Evolutionary conservation across 2,888 invertebrate genomes (phyloP), one percentile per base, ranked within the genome.

Genomic region (Seladonia tumulorum): DNA sequence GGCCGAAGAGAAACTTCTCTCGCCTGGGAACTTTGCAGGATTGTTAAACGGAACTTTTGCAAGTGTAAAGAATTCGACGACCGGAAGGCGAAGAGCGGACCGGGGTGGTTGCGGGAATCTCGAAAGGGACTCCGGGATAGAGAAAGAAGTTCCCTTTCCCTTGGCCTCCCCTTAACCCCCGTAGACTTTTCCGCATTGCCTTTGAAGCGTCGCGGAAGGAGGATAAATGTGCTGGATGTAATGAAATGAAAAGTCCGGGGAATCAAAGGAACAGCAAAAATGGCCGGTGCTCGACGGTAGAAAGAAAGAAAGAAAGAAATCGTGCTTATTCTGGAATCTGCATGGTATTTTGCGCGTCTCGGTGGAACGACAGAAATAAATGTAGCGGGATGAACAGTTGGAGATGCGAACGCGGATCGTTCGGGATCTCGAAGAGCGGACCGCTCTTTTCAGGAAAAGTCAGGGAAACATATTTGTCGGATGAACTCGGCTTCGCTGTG

Each of bases 41-140:
- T 83, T 66, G 83, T 72, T 63, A 72, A 73, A 14, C 57, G 47
- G 57, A 84, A 74, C 73, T 83, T 74, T 74, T 60, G 77, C 76
- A 68, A 73, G 72, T 74, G 73, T 73, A 77, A 77, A 83, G 83
- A 83, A 84, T 84, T 82, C 73, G 60, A n/a, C 42, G 29, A 71
- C n/a, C 71, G 60, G 35, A 16, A 45, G 68, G 66, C 18, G 22
- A 22, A 16, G 18, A 22, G 68, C 10, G 68, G 39, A 8, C 35
- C 14, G 68, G 29, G 16, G 16, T 45, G 12, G 42, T n/a, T n/a
- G 10, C 22, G 18, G 35, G 77, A 76, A 70, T 71, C 70, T 53
- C 47, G 39, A 72, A 53, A 68, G 49, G 63, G 70, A 77, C 35
- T 49, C 35, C 0, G 35, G 83, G 70, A 70, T 74, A 45, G 76